Base-by-base conservation (phyloP, 2,113 vertebrate species). In the Picathartes gymnocephalus region DNA sequence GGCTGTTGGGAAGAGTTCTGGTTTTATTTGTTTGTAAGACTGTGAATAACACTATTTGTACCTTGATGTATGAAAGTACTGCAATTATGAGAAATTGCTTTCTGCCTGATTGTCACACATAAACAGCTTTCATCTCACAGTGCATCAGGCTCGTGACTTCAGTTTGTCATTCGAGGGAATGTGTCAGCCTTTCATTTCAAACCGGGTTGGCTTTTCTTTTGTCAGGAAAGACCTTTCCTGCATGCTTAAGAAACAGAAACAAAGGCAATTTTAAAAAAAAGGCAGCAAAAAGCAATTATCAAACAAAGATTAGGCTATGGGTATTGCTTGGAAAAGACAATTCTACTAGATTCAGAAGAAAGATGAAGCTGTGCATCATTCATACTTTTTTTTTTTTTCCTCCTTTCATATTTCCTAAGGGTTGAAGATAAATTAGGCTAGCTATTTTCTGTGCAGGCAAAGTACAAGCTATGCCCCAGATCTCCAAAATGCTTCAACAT, bases 141-240 rank as follows among this genome's bases (percentile, higher is more conserved):
- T 10, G 48, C 47, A 19, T 80, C 64, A 31, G 64, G 58, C 86
- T 79, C 69, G 48, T 87, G 95, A 91, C 78, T 87, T 44, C 9
- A 9, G 76, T 56, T 73, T 71, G 88, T 92, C 80, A 85, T 87
- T 57, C 1, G 0, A 64, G 47, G 42, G 78, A 92, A 74, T 87
- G 87, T 92, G 92, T 96, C 94, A 97, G 87, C 87, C 64, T 95
- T 95, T 92, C 77, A 69, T 89, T 90, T 86, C 68, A 51, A 40
- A 61, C 31, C 56, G 66, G 66, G 19, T 31, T 92, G 72, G 44
- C 71, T 92, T 68, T 86, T 90, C 87, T 91, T 94, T 87, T 95
- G 91, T 88, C 65, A 94, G 83, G 56, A 90, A 91, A 62, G 86
- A 83, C 86, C 90, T 92, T 89, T 84, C 73, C 82, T 81, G 35